Evolutionary conservation across 2,888 invertebrate genomes (phyloP).

Genomic region (Chymomyza fuscimana): DNA sequence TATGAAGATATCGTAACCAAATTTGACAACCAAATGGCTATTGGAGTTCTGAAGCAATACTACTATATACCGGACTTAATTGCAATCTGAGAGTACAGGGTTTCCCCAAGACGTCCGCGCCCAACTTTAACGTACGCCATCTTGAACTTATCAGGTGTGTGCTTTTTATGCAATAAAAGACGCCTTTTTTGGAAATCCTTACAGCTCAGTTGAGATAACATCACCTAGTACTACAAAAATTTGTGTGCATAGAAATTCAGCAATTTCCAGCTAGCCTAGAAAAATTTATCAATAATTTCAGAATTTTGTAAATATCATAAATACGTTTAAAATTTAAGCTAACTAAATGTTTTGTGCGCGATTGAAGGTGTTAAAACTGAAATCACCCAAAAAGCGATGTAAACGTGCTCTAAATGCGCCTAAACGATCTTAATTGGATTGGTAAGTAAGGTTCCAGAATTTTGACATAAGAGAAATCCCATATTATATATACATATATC

Average conservation of each 20-base stretch:
- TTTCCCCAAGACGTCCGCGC: too few species aligned
- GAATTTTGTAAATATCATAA: not conserved
- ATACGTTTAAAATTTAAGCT: not conserved
- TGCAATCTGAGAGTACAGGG: too few species aligned
- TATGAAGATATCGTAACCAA: too few species aligned
- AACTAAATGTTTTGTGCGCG: conserved; percentile 19
- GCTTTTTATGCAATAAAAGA: too few species aligned
- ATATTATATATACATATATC: not conserved
- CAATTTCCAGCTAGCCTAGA: not conserved
- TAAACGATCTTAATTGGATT: conserved; percentile 46
- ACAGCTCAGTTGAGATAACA: not conserved
- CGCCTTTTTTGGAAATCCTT: not conserved
- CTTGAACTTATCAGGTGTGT: too few species aligned
- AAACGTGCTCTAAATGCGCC: conserved; percentile 65
- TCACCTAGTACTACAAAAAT: not conserved
- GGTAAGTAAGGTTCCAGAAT: conserved; percentile 46
- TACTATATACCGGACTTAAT: too few species aligned
- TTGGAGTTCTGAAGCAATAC: too few species aligned
- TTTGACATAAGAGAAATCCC: not conserved
- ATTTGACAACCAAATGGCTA: too few species aligned
- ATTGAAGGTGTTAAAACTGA: not conserved
- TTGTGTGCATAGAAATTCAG: not conserved
- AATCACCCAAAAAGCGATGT: conserved; percentile 2
- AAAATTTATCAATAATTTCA: not conserved
- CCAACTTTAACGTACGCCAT: too few species aligned